A percentile compares a stretch with the other conserved stretches of the same genome.
Evolutionary conservation across 92 coral and sea anemone genomes (phyloP).

Genomic region (Palythoa grandiflora): DNA sequence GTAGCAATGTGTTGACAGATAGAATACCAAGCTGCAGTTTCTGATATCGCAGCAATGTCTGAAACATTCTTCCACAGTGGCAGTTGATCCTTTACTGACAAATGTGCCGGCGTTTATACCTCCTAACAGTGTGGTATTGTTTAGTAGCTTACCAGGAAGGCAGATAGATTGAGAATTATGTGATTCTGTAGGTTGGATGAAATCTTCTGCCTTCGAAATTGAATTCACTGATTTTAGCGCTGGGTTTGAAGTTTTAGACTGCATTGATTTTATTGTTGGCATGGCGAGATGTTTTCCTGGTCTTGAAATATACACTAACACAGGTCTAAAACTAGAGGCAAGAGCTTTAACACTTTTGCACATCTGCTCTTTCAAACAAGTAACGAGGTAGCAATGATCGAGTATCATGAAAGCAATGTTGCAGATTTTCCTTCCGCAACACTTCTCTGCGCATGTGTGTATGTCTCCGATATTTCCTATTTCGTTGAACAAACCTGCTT

Average conservation of each 20-base stretch:
- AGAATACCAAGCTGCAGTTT: slow-evolving; percentile 85
- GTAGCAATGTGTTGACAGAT: slow-evolving; percentile 86
- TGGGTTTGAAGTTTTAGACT: neutral
- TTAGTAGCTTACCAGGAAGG: slow-evolving; percentile 62
- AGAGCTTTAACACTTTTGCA: slow-evolving; percentile 89
- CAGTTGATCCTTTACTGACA: slow-evolving; percentile 68
- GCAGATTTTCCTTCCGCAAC: slow-evolving; percentile 85
- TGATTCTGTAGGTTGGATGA: neutral
- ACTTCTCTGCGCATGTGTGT: slow-evolving; percentile 73
- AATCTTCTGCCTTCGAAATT: neutral
- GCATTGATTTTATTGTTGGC: neutral
- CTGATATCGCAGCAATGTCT: slow-evolving; percentile 80
- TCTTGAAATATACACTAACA: slow-evolving; percentile 71
- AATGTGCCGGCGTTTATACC: slow-evolving; percentile 89
- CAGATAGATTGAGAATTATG: slow-evolving; percentile 48
- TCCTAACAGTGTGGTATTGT: slow-evolving; percentile 87
- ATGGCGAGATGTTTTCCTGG: neutral
- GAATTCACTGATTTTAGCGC: neutral
- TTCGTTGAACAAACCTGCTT: slow-evolving; percentile 89
- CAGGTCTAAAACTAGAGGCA: slow-evolving; percentile 90
- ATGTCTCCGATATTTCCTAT: slow-evolving; percentile 73
- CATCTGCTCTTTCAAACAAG: slow-evolving; percentile 72
- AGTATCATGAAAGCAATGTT: slow-evolving; percentile 94
- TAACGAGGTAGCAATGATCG: slow-evolving; percentile 87
- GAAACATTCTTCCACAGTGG: slow-evolving; percentile 72